Percentiles rank a stretch among this genome's conserved stretches.
phyloP scores from a whole-genome alignment of 2,113 vertebrate genomes.

The Scomber japonicus region DNA sequence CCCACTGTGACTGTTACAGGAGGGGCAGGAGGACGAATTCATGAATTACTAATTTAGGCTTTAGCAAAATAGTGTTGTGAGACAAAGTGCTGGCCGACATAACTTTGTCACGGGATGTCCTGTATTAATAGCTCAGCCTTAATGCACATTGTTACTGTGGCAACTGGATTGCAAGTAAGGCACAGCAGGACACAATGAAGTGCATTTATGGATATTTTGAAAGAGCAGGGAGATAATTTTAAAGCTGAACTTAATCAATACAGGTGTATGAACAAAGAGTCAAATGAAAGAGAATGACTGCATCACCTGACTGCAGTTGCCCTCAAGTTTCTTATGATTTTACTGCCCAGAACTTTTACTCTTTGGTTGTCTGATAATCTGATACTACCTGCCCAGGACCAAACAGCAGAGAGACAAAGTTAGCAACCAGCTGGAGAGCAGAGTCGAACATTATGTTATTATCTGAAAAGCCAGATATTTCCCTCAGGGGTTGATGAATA shows the following conservation, averaged over 20 bases:
- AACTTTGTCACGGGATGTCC: slow-evolving; percentile 9
- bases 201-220: background rate
- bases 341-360: background rate
- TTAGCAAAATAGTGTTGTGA: background rate
- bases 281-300: background rate
- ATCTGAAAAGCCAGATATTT: too few relatives aligned
- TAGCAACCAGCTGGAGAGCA: too few relatives aligned
- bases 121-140: slow-evolving; percentile 12
- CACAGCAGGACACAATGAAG: background rate
- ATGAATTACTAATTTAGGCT: slow-evolving; percentile 31
- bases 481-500: too few relatives aligned
- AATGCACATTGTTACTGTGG: slow-evolving; percentile 12
- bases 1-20: slow-evolving; percentile 7
- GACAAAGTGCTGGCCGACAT: background rate
- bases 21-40: slow-evolving; percentile 12
- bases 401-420: too few relatives aligned
- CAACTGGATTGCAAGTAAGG: background rate
- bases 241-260: background rate
- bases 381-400: too few relatives aligned
- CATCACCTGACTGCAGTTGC: background rate
- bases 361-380: background rate
- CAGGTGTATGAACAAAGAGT: background rate
- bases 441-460: too few relatives aligned
- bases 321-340: slow-evolving; percentile 1
- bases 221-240: background rate